These are phyloP conservation scores for Lagria hirta DNA, from an alignment of 2,888 invertebrate genomes.

Conservation along the genomic window DNA sequence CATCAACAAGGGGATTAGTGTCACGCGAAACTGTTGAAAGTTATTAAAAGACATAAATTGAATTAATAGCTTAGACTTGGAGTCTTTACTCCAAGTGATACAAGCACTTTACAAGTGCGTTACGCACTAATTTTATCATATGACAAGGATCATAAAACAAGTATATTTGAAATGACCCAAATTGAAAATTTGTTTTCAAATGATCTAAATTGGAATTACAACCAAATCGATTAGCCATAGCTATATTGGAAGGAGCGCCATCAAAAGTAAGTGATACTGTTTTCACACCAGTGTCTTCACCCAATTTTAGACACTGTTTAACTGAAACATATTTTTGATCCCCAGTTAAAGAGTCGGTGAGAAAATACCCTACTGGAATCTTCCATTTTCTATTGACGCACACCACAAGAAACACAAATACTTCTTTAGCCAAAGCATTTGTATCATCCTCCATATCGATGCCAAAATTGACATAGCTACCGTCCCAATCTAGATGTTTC, in stretches of 20 bases:
- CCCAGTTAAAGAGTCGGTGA: constrained; percentile 26
- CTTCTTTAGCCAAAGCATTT: constrained; percentile 28
- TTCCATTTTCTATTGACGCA: constrained; percentile 29
- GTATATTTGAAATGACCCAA: constrained; percentile 9
- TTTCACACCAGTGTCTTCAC: constrained; percentile 29
- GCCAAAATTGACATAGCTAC: constrained; percentile 37
- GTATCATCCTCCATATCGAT: constrained; percentile 30
- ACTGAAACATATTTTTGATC: constrained; percentile 28
- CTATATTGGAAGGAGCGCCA: constrained; percentile 31
- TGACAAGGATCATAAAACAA: constrained; percentile 31
- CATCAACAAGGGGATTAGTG: too few species aligned
- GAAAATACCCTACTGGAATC: constrained; percentile 32
- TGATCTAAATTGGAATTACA: constrained; percentile 9
- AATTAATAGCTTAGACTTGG: too few species aligned
- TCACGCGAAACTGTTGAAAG: too few species aligned
- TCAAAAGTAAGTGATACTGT: constrained; percentile 31
- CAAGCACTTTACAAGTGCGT: too few species aligned
- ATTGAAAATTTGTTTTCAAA: constrained; percentile 25
- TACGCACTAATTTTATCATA: constrained; percentile 38
- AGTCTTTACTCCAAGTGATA: too few species aligned
- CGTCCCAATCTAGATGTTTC: constrained; percentile 35
- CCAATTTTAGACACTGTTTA: constrained; percentile 24
- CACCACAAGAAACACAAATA: constrained; percentile 28
- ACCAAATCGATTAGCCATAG: constrained; percentile 24
- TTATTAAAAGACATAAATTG: too few species aligned